Base-by-base conservation (phyloP, 2,888 invertebrate species). In the Sinohyriopsis cumingii region DNA sequence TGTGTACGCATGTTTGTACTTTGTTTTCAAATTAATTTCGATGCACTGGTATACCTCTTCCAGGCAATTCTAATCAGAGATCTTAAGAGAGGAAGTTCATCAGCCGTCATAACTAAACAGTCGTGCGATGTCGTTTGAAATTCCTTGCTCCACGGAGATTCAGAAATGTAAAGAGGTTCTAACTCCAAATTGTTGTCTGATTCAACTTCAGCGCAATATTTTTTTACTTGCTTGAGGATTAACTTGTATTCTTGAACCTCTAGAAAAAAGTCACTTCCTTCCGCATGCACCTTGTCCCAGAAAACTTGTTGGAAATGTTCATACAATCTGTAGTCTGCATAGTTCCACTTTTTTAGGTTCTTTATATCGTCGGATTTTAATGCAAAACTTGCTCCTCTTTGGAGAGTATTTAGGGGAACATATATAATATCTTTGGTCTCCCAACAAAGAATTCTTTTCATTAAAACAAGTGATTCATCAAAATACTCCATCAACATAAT, bases 401-500 rank as follows among this genome's bases (percentile, higher is more conserved):
- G 22, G 22, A 73, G 71, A 20, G 66, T 63, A 73, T 86, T 85
- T 28, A 80, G 75, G 19, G 78, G 81, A 18, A 84, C 69, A 68
- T 84, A 86, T 5, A 89, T 55, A 22, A 89, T 83, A 65, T 89
- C 88, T 63, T 82, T 75, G 2, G 83, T 75, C 19, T 65, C 72
- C 89, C 89, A 89, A 66, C 88, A 87, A 45, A 88, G 71, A 9
- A 69, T 63, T 63, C 87, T 73, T 61, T 79, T 81, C 65, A 89
- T 73, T 24, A 89, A 69, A 20, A 89, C 80, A 59, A 89, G 70
- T 6, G 88, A 89, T 70, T 88, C 88, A 59, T 85, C 78, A 62
- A 89, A 87, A 59, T 82, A 75, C 63, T 89, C 89, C 67, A 84
- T 75, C 1, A 89, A 70, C 79, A 89, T 76, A 18, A 89, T 81